Conservation (phyloP, 2,113 vertebrate genomes). For the Pseudorectes ferrugineus region DNA sequence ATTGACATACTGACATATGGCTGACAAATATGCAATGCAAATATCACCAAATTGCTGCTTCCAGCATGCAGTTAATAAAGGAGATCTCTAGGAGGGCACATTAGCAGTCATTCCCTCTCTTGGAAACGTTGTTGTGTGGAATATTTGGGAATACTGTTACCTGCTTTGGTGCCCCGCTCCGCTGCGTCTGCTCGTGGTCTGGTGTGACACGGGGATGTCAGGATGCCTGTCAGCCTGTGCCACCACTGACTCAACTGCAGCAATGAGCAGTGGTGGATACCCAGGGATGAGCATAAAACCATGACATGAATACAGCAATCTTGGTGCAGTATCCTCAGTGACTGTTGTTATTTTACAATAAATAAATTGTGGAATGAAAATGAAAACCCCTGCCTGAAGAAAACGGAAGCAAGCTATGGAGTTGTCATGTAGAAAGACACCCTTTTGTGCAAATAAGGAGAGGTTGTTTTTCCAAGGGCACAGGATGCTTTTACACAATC, state of each 20-base stretch:
- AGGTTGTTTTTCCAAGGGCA: conserved; percentile 4
- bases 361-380: neutral
- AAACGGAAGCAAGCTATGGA: neutral
- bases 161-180: neutral
- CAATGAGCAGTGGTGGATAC: neutral
- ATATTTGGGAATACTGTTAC: neutral
- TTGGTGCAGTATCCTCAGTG: neutral
- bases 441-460: neutral
- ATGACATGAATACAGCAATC: neutral
- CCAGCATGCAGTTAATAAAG: neutral
- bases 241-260: neutral
- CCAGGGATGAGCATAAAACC: neutral
- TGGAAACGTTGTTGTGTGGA: neutral
- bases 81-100: neutral
- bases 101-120: neutral
- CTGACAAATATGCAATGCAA: neutral
- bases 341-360: neutral
- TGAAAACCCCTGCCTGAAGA: conserved; percentile 9
- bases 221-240: neutral
- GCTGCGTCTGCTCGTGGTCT: neutral
- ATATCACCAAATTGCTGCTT: neutral
- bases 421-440: neutral
- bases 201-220: neutral
- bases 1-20: neutral
- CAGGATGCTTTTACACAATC: neutral